phyloP scores from a whole-genome alignment of 2,888 invertebrate species.

The Drosophila maculinotata region DNA sequence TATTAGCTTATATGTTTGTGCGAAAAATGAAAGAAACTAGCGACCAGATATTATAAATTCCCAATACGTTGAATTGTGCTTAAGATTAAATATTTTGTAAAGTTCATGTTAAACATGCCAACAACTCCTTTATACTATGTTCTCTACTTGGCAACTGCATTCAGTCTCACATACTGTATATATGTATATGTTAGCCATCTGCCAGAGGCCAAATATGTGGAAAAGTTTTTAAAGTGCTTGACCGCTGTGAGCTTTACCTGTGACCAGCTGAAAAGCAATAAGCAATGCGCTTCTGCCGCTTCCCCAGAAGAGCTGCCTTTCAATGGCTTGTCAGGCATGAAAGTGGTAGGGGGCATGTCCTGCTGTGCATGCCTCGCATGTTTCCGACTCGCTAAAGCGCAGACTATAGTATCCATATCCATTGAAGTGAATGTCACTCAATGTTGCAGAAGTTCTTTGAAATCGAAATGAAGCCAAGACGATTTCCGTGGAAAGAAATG shows the following conservation, averaged over 20 bases:
- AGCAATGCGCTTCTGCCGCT: slow-evolving; percentile 4
- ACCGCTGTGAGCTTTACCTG: slow-evolving; percentile 47
- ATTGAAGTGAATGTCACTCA: slow-evolving; percentile 53
- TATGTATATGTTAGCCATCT: slow-evolving; percentile 18
- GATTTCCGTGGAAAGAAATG: slow-evolving; percentile 52
- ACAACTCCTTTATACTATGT: background rate
- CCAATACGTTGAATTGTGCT: too few relatives aligned
- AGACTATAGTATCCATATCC: slow-evolving; percentile 25
- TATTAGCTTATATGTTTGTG: background rate
- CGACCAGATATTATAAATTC: too few relatives aligned
- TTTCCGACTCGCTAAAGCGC: slow-evolving; percentile 30
- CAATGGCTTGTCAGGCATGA: background rate
- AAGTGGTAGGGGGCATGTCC: slow-evolving; percentile 4
- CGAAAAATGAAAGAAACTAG: background rate
- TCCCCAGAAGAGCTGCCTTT: slow-evolving; percentile 2
- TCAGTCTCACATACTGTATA: slow-evolving; percentile 2
- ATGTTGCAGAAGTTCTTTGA: slow-evolving; percentile 45
- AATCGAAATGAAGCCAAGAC: slow-evolving; percentile 45
- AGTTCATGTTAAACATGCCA: slow-evolving; percentile 3
- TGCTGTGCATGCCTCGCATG: slow-evolving; percentile 36
- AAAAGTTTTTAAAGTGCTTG: slow-evolving; percentile 45
- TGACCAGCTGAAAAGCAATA: slow-evolving; percentile 39
- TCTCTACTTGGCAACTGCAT: background rate
- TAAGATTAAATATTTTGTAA: background rate
- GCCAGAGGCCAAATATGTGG: slow-evolving; percentile 32